Evolutionary conservation across 2,113 vertebrate species (phyloP), one percentile per base, ranked within the genome.

Genomic region (Sinocyclocheilus anophthalmus): DNA sequence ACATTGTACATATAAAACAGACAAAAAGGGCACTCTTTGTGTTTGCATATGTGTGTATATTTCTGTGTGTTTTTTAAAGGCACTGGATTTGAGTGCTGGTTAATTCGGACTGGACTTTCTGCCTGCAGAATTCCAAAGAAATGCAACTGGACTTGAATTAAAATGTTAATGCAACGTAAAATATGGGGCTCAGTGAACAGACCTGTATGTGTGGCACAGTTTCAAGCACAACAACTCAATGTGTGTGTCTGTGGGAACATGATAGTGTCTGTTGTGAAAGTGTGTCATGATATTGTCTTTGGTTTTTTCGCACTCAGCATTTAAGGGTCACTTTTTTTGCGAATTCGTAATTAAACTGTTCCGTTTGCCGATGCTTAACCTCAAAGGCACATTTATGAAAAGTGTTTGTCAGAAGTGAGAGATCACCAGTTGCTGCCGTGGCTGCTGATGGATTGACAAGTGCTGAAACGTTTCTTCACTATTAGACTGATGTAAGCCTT

Each of bases 401-500:
- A 84, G 48, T 18, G 11, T 78, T 37, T 45, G 26, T 79, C 10
- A 50, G 13, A 37, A 61, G 65, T 22, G n/a, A 18, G 81, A 9
- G 50, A 69, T 94, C 96, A 98, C 95, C 97, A 97, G 93, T 93
- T 95, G 92, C 96, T 97, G 87, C 95, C 95, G 1, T 96, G 96
- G 92, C 97, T 98, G 87, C 97, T 96, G 92, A 96, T 92, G 0
- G 98, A 99, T 24, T 96, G 96, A 3, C 96, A 96, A 90, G 96
- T 97, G 93, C 98, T 99, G 93, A 97, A 98, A 91, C 97, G 98
- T 88, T 98, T 98, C 92, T 97, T 98, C 86, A 99, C 98, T 0
- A 99, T 99, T 96, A 97, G 97, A 92, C 97, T 98, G 95, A 99
- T 99, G 92, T 99, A 99, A 57, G 98, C 98, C 91, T 99, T 99